Evolutionary conservation across 2,888 invertebrate species (phyloP).

Genomic region (Nemoura dubitans): DNA sequence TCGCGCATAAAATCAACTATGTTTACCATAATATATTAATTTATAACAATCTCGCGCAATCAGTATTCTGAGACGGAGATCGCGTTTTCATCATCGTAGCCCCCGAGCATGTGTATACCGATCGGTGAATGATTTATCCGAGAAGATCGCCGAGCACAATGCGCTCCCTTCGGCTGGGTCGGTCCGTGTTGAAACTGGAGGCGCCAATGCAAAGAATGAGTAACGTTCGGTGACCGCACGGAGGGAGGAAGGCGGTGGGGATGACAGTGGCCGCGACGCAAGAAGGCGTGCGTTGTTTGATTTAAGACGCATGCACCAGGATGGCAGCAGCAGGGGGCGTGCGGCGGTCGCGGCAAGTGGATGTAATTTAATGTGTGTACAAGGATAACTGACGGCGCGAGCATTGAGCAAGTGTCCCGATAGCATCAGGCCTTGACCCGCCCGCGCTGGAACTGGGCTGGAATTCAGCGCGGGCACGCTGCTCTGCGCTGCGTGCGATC

Average conservation of each 20-base stretch:
- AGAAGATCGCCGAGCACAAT: neutral
- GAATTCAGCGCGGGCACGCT: neutral
- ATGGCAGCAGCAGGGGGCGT: neutral
- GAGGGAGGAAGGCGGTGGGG: neutral
- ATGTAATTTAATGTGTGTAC: slow-evolving; percentile 31
- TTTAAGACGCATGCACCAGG: neutral
- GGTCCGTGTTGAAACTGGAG: too few relatives aligned
- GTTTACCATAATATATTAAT: neutral
- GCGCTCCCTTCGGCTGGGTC: too few relatives aligned
- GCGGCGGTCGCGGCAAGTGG: neutral
- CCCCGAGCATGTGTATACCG: neutral
- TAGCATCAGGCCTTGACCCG: neutral
- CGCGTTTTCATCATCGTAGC: neutral
- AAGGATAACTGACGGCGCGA: neutral
- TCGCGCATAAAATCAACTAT: neutral
- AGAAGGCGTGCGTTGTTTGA: slow-evolving; percentile 16
- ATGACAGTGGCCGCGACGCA: neutral
- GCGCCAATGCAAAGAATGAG: too few relatives aligned
- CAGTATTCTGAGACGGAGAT: neutral
- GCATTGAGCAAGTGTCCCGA: neutral
- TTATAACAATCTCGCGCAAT: neutral
- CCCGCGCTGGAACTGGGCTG: neutral
- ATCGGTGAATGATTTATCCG: neutral
- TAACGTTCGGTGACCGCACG: too few relatives aligned
- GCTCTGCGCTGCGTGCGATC: too few relatives aligned